Evolutionary conservation across 2,113 vertebrate species (phyloP).

Genomic region (Clarias macrocephalus): DNA sequence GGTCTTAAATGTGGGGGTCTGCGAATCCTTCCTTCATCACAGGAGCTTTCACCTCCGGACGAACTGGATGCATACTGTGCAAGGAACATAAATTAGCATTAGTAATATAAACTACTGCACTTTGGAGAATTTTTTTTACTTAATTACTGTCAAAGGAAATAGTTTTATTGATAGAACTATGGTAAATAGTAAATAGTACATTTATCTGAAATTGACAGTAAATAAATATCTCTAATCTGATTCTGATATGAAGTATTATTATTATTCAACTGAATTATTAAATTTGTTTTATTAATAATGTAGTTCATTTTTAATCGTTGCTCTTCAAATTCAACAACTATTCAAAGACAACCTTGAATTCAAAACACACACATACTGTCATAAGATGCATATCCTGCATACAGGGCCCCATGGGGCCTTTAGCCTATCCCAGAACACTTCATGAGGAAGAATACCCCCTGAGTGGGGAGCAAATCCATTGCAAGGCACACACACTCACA

Average conservation of each 20-base stretch:
- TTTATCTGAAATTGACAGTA: not conserved
- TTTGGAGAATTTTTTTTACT: constrained; percentile 47
- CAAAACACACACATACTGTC: not conserved
- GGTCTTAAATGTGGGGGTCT: constrained; percentile 85
- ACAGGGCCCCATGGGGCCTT: too few relatives aligned
- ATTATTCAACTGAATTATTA: not conserved
- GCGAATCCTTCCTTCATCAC: constrained; percentile 87
- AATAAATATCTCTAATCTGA: not conserved
- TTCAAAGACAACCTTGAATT: not conserved
- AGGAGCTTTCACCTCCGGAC: constrained; percentile 95
- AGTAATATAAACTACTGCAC: constrained; percentile 58
- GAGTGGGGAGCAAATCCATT: too few relatives aligned
- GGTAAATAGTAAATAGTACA: too few relatives aligned
- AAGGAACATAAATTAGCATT: constrained; percentile 60
- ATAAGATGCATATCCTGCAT: too few relatives aligned
- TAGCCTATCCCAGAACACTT: too few relatives aligned
- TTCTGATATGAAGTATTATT: not conserved
- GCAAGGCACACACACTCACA: too few relatives aligned
- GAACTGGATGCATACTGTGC: constrained; percentile 92
- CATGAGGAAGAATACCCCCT: too few relatives aligned
- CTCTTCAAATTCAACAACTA: constrained; percentile 51
- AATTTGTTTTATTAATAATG: not conserved
- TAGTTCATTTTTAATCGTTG: constrained; percentile 42
- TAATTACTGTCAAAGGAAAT: not conserved
- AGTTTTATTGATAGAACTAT: not conserved